Base-by-base conservation (phyloP, 2,888 invertebrate genomes). In the Horisme vitalbata region DNA sequence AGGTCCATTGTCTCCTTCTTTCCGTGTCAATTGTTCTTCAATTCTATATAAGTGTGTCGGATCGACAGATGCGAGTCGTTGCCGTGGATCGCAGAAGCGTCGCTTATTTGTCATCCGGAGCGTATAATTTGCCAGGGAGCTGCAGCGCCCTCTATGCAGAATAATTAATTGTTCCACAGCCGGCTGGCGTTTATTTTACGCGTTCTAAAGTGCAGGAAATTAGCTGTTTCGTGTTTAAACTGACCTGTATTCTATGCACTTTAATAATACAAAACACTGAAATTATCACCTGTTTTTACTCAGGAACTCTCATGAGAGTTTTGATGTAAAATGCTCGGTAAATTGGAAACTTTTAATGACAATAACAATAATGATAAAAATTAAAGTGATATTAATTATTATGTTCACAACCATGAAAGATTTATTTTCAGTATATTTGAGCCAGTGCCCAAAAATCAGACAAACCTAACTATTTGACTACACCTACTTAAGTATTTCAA, bases 101-200 rank as follows among this genome's bases (percentile, higher is more conserved):
- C 45, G 35, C 43, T 49, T 53, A 36, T 48, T 51, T 45, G 45
- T 44, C 45, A 44, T 28, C 24, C 24, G 24, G 30, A 44, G 37
- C 46, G 49, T 34, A 41, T 31, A 46, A 41, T 44, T 47, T 15
- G 36, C 30, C 31, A 28, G 41, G 26, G 31, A 18, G 31, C 36
- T 48, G 44, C 33, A 39, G 41, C 47, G 30, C 33, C 39, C 38
- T 38, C 38, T 43, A 54, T 51, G 48, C 32, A 45, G 41, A 45
- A 52, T 44, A 50, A 54, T 54, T 50, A 44, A 50, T 50, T 43
- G 47, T 44, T 13, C 27, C 39, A 23, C 50, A 52, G 45, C 43
- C 47, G 37, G 39, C 38, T 46, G 41, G 18, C 49, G 37, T 47
- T 38, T 43, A 35, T 35, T 45, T 31, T 24, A 45, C 45, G 49